Percentiles rank a stretch among this genome's conserved stretches.
Conservation (phyloP, 2,113 vertebrate species). For the Cyanoderma ruficeps region DNA sequence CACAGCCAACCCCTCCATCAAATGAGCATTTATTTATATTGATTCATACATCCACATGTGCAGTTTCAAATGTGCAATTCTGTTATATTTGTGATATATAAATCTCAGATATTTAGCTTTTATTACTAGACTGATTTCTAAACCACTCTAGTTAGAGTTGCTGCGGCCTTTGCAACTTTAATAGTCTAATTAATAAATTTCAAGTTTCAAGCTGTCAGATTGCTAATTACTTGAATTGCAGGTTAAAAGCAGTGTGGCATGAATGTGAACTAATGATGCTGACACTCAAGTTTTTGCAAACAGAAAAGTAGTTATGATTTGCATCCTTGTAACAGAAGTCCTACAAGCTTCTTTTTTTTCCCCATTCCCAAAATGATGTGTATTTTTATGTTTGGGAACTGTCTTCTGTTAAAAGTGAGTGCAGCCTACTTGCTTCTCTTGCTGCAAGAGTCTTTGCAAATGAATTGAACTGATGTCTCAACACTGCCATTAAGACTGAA, state of each 20-base stretch:
- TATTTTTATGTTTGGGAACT: background rate
- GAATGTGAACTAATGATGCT: slow-evolving; percentile 6
- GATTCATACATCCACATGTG: background rate
- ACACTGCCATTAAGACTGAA: background rate
- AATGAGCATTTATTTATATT: background rate
- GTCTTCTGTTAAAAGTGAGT: background rate
- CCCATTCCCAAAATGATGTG: background rate
- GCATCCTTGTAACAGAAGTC: background rate
- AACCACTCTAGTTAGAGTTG: background rate
- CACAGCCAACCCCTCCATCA: background rate
- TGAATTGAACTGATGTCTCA: background rate
- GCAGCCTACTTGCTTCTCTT: background rate
- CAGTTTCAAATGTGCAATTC: background rate
- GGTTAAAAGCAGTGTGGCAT: slow-evolving; percentile 32
- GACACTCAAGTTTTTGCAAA: slow-evolving; percentile 1
- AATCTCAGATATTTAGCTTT: slow-evolving; percentile 8
- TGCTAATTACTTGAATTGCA: slow-evolving; percentile 53
- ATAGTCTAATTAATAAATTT: slow-evolving; percentile 61
- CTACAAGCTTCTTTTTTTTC: background rate
- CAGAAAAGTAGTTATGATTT: slow-evolving; percentile 18
- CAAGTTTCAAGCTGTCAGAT: slow-evolving; percentile 46
- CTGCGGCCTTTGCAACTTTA: slow-evolving; percentile 55
- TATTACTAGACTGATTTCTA: slow-evolving; percentile 35
- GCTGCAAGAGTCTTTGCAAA: background rate
- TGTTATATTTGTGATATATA: background rate